Base-by-base conservation (phyloP, 1,140 invertebrate species). In the Drosophila busckii region DNA sequence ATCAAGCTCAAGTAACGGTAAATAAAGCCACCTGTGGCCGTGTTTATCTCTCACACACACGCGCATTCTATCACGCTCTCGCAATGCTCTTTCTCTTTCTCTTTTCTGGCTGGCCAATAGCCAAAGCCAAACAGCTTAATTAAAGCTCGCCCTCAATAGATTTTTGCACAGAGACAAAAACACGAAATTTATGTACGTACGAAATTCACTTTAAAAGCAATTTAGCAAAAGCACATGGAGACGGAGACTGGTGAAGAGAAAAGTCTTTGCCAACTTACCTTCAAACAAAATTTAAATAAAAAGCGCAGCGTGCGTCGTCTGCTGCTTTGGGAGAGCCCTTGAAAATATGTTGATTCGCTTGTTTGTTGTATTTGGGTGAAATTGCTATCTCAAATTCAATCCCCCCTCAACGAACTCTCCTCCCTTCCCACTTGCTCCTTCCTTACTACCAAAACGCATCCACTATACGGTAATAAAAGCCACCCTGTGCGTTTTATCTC, bases 281-380 rank as follows among this genome's bases (percentile, higher is more conserved):
- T 35, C 17, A 60, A n/a, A 64, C 49, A 9, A 40, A 59, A 59
- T 46, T 60, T 46, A 45, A 64, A 64, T 60, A 48, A 41, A 54
- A 60, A 65, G 45, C 44, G 32, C 20, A 50, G 20, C 20, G 32
- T 16, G 34, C 35, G 22, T n/a, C n/a, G n/a, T n/a, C n/a, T n/a
- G n/a, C n/a, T 28, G 46, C 42, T 60, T 40, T 28, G 28, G 17
- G 35, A 48, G 48, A 53, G 48, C 56, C 56, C 56, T 53, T 65
- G 42, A 44, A 60, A 65, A 65, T 45, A 34, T 53, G 38, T 29
- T 44, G 31, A 45, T 38, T 60, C n/a, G n/a, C n/a, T n/a, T n/a
- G n/a, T n/a, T n/a, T n/a, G n/a, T n/a, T n/a, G n/a, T n/a, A n/a
- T n/a, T n/a, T n/a, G n/a, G n/a, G n/a, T n/a, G n/a, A n/a, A n/a